phyloP scores from a whole-genome alignment of 2,797 vertebrate species.

The Sardinella longiceps region DNA sequence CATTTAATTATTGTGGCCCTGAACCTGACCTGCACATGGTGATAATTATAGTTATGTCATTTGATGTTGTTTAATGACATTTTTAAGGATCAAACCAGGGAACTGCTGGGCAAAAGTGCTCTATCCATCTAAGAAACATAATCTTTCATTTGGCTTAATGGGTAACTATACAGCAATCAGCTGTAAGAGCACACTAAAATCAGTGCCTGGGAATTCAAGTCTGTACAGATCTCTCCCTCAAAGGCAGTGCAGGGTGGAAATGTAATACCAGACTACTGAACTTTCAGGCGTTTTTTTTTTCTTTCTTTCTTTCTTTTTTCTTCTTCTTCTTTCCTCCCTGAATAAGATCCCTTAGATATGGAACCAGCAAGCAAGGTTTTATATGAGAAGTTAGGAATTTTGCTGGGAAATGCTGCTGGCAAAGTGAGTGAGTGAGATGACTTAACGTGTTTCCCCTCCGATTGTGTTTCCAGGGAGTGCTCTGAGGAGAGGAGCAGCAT shows the following conservation, averaged over 20 bases:
- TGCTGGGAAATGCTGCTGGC: constrained; percentile 2
- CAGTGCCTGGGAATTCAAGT: constrained; percentile 20
- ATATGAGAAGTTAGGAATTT: constrained; percentile 23
- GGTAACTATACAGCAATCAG: constrained; percentile 23
- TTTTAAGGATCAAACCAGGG: not conserved
- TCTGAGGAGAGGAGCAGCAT: constrained; percentile 40
- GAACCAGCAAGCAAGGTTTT: constrained; percentile 5
- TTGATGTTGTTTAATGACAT: not conserved
- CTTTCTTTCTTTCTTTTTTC: no score
- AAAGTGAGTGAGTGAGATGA: not conserved
- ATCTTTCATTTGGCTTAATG: constrained; percentile 10
- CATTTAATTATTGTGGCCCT: not conserved
- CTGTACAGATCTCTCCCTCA: not conserved
- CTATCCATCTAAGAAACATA: not conserved
- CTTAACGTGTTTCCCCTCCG: constrained; percentile 24
- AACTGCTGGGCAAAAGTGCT: not conserved
- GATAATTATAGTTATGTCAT: not conserved
- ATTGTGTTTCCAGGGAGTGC: constrained; percentile 32
- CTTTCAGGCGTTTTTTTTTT: not conserved
- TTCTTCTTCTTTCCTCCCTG: not conserved
- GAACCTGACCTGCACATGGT: not conserved
- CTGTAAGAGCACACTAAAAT: constrained; percentile 20
- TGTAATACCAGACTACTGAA: constrained; percentile 21
- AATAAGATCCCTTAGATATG: constrained; percentile 17
- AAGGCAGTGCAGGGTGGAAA: not conserved